Conservation (phyloP, 2,113 vertebrate species). For the Solea senegalensis region DNA sequence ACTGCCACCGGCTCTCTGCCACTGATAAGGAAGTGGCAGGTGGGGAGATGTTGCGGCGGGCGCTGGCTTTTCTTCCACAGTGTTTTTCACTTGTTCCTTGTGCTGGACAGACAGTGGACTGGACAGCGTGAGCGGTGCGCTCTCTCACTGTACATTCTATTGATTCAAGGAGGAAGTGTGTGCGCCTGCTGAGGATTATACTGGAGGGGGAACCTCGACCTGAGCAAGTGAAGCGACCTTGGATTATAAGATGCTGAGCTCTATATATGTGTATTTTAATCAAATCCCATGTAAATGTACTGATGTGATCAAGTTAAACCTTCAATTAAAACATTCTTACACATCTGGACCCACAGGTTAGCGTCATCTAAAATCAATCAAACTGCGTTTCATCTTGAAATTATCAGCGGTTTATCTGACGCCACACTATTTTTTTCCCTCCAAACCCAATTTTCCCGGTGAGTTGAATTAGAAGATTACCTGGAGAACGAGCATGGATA, state of each 20-base stretch:
- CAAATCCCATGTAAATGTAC: no score
- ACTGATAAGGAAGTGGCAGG: constrained; percentile 62
- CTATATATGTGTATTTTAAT: no score
- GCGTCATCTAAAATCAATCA: constrained; percentile 35
- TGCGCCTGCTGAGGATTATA: constrained; percentile 15
- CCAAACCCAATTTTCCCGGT: constrained; percentile 36
- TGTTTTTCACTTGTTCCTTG: constrained; percentile 11
- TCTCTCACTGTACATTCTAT: background rate
- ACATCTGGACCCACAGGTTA: constrained; percentile 10
- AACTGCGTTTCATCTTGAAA: constrained; percentile 50
- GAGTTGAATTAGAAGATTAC: constrained; percentile 65
- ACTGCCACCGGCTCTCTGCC: constrained; percentile 44
- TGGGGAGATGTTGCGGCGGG: constrained; percentile 10
- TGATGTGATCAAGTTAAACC: background rate
- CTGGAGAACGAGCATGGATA: constrained; percentile 54
- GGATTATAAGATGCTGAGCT: no score
- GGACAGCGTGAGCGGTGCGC: constrained; percentile 15
- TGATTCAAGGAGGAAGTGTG: constrained; percentile 21
- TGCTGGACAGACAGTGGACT: constrained; percentile 36
- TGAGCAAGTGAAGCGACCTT: no score
- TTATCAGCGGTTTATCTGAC: constrained; percentile 44
- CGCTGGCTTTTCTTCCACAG: constrained; percentile 42
- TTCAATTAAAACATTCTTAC: constrained; percentile 1
- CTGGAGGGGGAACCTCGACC: no score
- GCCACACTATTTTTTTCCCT: constrained; percentile 10